Percentiles rank a stretch among this genome's conserved stretches.
These are phyloP conservation scores for Drosophila putrida DNA, from an alignment of 2,888 invertebrate genomes.

Conservation along the genomic window DNA sequence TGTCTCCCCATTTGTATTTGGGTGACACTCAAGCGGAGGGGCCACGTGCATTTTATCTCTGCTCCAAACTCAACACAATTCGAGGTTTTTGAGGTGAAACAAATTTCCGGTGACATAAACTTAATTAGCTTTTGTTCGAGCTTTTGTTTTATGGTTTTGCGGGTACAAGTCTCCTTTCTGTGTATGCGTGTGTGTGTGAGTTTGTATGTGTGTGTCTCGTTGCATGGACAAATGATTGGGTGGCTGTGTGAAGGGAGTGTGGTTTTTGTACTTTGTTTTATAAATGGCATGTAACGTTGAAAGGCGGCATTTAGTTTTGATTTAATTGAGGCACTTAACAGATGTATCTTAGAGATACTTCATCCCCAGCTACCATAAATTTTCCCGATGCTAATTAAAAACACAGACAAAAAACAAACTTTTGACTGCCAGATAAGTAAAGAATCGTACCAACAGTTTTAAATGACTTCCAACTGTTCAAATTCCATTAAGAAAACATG, in stretches of 20 bases:
- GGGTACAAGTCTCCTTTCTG: slow-evolving; percentile 63
- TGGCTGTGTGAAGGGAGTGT: slow-evolving; percentile 12
- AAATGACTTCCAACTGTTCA: slow-evolving; percentile 1
- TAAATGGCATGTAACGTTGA: slow-evolving; percentile 65
- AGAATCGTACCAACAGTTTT: not conserved
- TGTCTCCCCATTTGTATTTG: slow-evolving; percentile 26
- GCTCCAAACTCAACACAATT: slow-evolving; percentile 72
- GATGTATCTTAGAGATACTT: slow-evolving; percentile 70
- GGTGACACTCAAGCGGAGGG: slow-evolving; percentile 57
- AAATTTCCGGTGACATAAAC: slow-evolving; percentile 86
- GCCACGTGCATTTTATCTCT: slow-evolving; percentile 77
- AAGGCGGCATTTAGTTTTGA: slow-evolving; percentile 75
- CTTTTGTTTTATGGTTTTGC: slow-evolving; percentile 79
- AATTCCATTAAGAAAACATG: slow-evolving; percentile 38
- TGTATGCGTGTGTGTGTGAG: slow-evolving; percentile 22
- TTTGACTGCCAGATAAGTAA: slow-evolving; percentile 24
- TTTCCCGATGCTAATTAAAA: slow-evolving; percentile 48
- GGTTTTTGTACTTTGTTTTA: slow-evolving; percentile 49
- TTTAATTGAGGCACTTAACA: slow-evolving; percentile 76
- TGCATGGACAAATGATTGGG: slow-evolving; percentile 8
- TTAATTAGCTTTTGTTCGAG: slow-evolving; percentile 85
- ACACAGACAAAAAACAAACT: slow-evolving; percentile 40
- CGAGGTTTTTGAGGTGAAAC: slow-evolving; percentile 84
- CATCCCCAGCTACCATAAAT: slow-evolving; percentile 5
- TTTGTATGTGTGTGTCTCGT: slow-evolving; percentile 18